Percentiles rank a stretch among this genome's conserved stretches.
phyloP scores from a whole-genome alignment of 1,140 invertebrate species.

The Euwallacea fornicatus region DNA sequence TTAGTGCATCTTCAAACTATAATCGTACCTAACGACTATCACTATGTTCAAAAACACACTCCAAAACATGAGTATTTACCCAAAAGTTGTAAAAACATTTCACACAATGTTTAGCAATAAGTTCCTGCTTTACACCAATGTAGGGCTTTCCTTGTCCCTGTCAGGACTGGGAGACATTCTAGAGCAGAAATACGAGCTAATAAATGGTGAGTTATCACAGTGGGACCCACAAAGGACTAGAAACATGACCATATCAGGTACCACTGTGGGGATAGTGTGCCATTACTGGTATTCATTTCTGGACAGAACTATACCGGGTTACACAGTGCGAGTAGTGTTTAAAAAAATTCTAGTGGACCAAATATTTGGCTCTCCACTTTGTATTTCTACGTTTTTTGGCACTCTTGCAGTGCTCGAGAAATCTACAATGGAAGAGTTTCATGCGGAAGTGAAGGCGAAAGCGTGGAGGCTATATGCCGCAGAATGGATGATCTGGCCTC shows the following conservation, averaged over 20 bases:
- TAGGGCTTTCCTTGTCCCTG: constrained; percentile 75
- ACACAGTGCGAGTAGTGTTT: constrained; percentile 67
- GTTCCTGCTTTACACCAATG: constrained; percentile 82
- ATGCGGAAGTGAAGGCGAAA: constrained; percentile 75
- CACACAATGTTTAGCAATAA: constrained; percentile 66
- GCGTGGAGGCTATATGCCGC: constrained; percentile 77
- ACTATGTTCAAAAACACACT: too few species aligned
- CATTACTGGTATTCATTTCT: constrained; percentile 83
- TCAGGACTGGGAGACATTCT: constrained; percentile 79
- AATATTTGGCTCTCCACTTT: constrained; percentile 82
- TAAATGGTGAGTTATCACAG: constrained; percentile 61
- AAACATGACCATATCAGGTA: constrained; percentile 79
- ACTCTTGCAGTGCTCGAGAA: constrained; percentile 75
- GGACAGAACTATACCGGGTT: constrained; percentile 70
- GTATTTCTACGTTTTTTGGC: constrained; percentile 79
- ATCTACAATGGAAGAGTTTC: constrained; percentile 63
- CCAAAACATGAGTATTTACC: too few species aligned
- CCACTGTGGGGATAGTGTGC: constrained; percentile 77
- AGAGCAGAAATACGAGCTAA: constrained; percentile 83
- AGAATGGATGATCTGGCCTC: constrained; percentile 84
- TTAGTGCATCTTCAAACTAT: too few species aligned
- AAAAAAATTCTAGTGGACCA: constrained; percentile 91
- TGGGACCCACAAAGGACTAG: constrained; percentile 70
- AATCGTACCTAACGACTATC: too few species aligned
- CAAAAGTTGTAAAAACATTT: constrained; percentile 9